A percentile compares a stretch with the other conserved stretches of the same genome.
phyloP scores from a whole-genome alignment of 2,113 vertebrate species.

The Ictidomys tridecemlineatus region DNA sequence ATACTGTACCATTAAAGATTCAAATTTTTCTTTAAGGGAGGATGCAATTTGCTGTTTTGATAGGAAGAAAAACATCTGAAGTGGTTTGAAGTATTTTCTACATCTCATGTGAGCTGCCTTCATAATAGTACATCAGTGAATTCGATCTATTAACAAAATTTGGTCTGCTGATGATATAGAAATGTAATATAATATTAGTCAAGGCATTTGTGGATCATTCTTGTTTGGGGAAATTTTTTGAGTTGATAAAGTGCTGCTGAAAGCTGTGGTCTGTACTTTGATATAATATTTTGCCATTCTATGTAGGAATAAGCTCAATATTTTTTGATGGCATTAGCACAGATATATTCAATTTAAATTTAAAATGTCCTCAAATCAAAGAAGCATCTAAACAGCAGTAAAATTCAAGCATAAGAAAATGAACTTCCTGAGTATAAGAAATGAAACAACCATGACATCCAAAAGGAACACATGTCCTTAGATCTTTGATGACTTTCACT shows the following conservation, averaged over 20 bases:
- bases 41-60: not conserved
- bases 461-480: constrained; percentile 29
- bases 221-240: not conserved
- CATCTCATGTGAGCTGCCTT: not conserved
- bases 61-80: not conserved
- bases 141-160: not conserved
- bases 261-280: not conserved
- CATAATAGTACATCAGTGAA: not conserved
- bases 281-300: not conserved
- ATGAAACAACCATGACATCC: constrained; percentile 9
- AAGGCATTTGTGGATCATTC: not conserved
- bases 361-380: constrained; percentile 53
- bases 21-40: constrained; percentile 9
- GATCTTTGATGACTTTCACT: constrained; percentile 46
- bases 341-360: constrained; percentile 67
- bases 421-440: constrained; percentile 42
- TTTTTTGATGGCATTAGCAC: constrained; percentile 27
- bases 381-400: constrained; percentile 20
- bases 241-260: not conserved
- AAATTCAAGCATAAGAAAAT: not conserved
- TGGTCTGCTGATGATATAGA: not conserved
- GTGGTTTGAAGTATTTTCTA: not conserved
- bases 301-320: not conserved
- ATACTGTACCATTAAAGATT: not conserved
- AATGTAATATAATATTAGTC: not conserved